phyloP scores from a whole-genome alignment of 2,113 vertebrate genomes.

The Callocephalon fimbriatum region DNA sequence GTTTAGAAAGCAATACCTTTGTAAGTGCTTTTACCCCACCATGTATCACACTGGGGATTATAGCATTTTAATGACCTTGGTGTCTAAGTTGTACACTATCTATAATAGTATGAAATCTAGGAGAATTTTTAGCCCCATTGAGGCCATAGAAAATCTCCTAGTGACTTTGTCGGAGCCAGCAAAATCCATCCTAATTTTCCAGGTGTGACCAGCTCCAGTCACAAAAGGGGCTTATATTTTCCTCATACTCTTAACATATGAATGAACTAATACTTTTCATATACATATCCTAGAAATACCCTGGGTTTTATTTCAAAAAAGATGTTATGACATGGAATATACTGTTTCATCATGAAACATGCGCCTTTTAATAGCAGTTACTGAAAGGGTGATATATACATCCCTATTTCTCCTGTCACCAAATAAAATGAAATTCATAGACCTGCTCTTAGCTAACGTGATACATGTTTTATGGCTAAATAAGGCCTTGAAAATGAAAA shows the following conservation, averaged over 20 bases:
- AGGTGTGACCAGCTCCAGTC: neutral
- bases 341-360: conserved; percentile 19
- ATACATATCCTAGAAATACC: neutral
- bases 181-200: conserved; percentile 44
- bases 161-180: neutral
- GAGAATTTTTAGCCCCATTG: conserved; percentile 17
- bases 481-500: conserved; percentile 59
- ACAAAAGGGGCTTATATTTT: neutral
- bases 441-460: neutral
- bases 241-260: neutral
- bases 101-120: neutral
- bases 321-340: neutral
- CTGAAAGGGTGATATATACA: conserved; percentile 15
- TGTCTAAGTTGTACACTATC: neutral
- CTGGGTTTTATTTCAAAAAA: neutral
- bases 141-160: neutral
- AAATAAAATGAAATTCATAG: conserved; percentile 59
- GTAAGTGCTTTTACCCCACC: conserved; percentile 40
- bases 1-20: conserved; percentile 55
- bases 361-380: conserved; percentile 18
- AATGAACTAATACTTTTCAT: neutral
- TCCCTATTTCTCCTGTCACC: conserved; percentile 7
- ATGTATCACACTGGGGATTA: neutral
- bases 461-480: conserved; percentile 47
- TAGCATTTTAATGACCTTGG: conserved; percentile 34